Percentiles rank a stretch among this genome's conserved stretches.
Evolutionary conservation across 2,113 vertebrate genomes (phyloP).

Genomic region (Corydoras maculifer): DNA sequence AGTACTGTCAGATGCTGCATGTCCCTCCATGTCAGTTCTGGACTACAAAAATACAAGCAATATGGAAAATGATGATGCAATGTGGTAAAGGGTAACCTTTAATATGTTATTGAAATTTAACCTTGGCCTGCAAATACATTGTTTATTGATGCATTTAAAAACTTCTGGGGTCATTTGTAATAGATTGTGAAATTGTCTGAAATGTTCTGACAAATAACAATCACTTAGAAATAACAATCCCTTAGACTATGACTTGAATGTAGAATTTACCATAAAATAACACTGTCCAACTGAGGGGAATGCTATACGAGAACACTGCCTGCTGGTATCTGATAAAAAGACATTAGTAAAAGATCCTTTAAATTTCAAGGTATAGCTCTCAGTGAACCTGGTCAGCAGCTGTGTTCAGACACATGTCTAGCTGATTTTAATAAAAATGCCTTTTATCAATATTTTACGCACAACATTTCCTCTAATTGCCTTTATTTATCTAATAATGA

Average conservation of each 20-base stretch:
- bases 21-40: conserved; percentile 91
- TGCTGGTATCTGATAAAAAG: not conserved
- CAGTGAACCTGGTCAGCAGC: too few species aligned
- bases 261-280: not conserved
- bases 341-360: not conserved
- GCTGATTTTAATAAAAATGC: too few species aligned
- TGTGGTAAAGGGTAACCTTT: not conserved
- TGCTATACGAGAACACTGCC: not conserved
- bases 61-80: not conserved
- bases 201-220: too few species aligned
- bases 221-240: too few species aligned
- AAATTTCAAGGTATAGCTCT: not conserved
- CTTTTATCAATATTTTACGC: too few species aligned
- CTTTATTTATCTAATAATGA: too few species aligned
- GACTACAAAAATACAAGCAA: conserved; percentile 55
- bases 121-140: not conserved
- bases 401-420: too few species aligned
- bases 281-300: not conserved
- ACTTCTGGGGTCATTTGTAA: too few species aligned
- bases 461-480: too few species aligned
- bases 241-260: too few species aligned
- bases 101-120: not conserved
- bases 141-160: too few species aligned
- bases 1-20: conserved; percentile 95
- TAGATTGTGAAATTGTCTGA: too few species aligned